phyloP scores from a whole-genome alignment of 2,797 vertebrate species.

The Falco columbarius region DNA sequence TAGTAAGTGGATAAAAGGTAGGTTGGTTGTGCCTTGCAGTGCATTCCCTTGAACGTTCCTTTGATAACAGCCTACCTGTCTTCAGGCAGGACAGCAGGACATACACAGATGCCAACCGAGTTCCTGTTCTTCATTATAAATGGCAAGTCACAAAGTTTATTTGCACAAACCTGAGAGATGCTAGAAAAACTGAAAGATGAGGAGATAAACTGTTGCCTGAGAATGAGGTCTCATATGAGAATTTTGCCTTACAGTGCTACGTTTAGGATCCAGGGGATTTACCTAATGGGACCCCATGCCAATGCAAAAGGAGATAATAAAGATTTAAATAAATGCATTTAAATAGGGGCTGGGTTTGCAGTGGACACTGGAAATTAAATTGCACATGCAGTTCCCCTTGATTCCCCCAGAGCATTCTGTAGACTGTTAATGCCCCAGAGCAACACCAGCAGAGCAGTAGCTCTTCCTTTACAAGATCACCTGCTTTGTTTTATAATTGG shows the following conservation, averaged over 20 bases:
- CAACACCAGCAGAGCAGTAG: neutral
- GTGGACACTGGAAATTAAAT: neutral
- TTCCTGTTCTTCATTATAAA: neutral
- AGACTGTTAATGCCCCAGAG: neutral
- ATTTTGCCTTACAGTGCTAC: neutral
- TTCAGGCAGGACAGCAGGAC: neutral
- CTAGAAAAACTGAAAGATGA: neutral
- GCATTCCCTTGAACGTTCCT: neutral
- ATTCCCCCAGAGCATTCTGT: neutral
- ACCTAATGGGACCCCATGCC: neutral
- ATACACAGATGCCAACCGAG: neutral
- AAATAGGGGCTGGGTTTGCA: neutral
- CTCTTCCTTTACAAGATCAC: slow-evolving; percentile 17
- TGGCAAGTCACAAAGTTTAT: neutral
- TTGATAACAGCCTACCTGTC: neutral
- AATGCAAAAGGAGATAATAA: neutral
- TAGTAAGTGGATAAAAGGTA: neutral
- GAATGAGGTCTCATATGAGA: neutral
- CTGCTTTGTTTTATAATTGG: slow-evolving; percentile 45
- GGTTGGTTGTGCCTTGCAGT: neutral
- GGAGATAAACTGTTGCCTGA: neutral
- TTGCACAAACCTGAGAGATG: neutral
- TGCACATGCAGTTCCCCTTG: neutral
- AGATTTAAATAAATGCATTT: neutral
- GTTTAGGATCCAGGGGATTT: neutral